A percentile compares a stretch with the other conserved stretches of the same genome.
phyloP scores from a whole-genome alignment of 1,140 invertebrate genomes.

The Drosophila fuyamai region DNA sequence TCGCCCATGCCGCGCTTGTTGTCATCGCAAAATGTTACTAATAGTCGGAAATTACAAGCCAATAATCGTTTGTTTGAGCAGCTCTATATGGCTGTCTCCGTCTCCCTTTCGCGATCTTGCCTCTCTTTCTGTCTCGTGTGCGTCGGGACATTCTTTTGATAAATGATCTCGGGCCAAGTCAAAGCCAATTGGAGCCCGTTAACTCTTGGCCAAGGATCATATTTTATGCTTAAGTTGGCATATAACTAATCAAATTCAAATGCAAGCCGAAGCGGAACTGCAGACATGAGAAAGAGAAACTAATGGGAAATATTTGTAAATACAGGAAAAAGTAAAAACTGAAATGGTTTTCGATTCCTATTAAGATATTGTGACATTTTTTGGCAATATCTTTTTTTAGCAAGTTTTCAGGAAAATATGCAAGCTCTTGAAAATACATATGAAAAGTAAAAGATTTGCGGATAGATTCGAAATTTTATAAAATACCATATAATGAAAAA shows the following conservation, averaged over 20 bases:
- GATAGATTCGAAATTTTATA: too few species aligned
- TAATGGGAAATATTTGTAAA: slow-evolving; percentile 18
- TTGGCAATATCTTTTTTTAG: too few species aligned
- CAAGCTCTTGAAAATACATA: too few species aligned
- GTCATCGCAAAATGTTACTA: slow-evolving; percentile 80
- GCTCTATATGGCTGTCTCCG: slow-evolving; percentile 18
- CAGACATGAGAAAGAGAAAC: slow-evolving; percentile 25
- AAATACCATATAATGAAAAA: too few species aligned
- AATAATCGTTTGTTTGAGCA: slow-evolving; percentile 72
- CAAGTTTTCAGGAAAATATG: too few species aligned
- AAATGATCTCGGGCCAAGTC: slow-evolving; percentile 40
- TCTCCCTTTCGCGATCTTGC: neutral
- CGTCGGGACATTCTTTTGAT: slow-evolving; percentile 48
- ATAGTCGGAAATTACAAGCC: slow-evolving; percentile 80
- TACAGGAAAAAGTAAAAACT: neutral
- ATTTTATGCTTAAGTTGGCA: slow-evolving; percentile 66
- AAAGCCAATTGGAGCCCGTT: slow-evolving; percentile 50
- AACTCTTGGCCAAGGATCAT: slow-evolving; percentile 53
- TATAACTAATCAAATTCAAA: slow-evolving; percentile 67
- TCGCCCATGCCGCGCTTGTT: slow-evolving; percentile 62
- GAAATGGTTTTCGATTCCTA: neutral
- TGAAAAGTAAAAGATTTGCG: too few species aligned
- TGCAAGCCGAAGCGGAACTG: slow-evolving; percentile 35
- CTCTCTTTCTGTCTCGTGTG: slow-evolving; percentile 20
- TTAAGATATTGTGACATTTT: too few species aligned